Evolutionary conservation across 2,113 vertebrate genomes (phyloP), one percentile per base, ranked within the genome.

Genomic region (Aramus guarauna): DNA sequence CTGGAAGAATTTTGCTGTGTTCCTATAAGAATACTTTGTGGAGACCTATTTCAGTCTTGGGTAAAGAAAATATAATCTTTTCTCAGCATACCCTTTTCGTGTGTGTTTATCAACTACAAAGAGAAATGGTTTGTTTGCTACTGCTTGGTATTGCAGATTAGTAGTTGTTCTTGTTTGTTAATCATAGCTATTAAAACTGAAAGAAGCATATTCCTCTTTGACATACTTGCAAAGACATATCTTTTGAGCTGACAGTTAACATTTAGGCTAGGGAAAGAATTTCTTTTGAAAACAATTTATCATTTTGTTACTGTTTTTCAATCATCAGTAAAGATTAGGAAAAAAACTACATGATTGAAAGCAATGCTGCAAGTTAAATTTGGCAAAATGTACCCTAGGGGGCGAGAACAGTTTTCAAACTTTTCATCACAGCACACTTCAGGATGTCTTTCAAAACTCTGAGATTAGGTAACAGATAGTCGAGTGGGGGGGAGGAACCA

Each of bases 161-260:
- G 29, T 67, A 53, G 9, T 55, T 77, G 20, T 73, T 68, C 8
- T 29, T 78, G 4, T 36, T 79, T 67, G 4, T 22, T 67, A 48
- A 45, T 53, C 36, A 39, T 19, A 77, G 11, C 36, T 69, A 6
- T 69, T 64, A 69, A 56, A 90, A 69, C 11, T 55, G 22, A 64
- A 63, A 75, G 30, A 56, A 52, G 3, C 3, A 2, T 68, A n/a
- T 36, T 81, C 6, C 12, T 8, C 12, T 83, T 32, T 11, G 24
- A 32, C 4, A 4, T 58, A 32, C 3, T 60, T 69, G 7, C 2
- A 52, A 47, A 29, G 20, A 27, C 2, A 0, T 75, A 15, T 4
- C 20, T 91, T 85, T 79, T 87, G 34, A 63, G 13, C 17, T 60
- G 34, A n/a, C 7, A 30, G 17, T 37, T 58, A 30, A 66, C 12